Base-by-base conservation (phyloP, 1,140 invertebrate species). In the Trachymyrmex cornetzi region DNA sequence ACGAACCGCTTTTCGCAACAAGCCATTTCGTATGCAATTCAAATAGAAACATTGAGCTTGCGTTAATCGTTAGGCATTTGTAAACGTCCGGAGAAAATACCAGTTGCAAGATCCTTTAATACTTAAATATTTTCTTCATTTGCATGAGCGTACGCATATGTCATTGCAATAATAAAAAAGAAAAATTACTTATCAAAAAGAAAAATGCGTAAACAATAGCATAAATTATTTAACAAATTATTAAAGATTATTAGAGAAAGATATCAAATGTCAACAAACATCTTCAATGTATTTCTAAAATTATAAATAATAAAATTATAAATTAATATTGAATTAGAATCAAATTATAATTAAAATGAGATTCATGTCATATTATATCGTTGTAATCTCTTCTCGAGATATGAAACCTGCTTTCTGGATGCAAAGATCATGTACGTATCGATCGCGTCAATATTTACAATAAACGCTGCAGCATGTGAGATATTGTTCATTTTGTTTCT, bases 1-100 rank as follows among this genome's bases (percentile, higher is more conserved):
- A 75, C 55, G 27, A 84, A 75, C 69, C 80, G 80, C 80, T 74
- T 84, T 84, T 84, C 80, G 38, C 69, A 75, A 84, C 80, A 50
- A 84, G 80, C 80, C 69, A 63, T 84, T 75, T 75, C 57, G 38
- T 59, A 74, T 74, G 55, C 34, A 74, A 84, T 61, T 75, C 55
- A 84, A 84, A 84, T 75, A 48, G 69, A 84, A 84, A 50, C 44
- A 61, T 48, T 50, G 24, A 57, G 24, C 57, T 75, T n/a, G 53
- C 24, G 80, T 61, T 84, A 74, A 84, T 84, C 55, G 27, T n/a
- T n/a, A 38, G n/a, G 66, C 34, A 74, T 84, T 61, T 61, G 22
- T 81, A 81, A 81, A 44, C 14, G 64, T 71, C 11, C 50, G 79
- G 22, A 3, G 50, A 16, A 69, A 81, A 81, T 71, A 27, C 50